Conservation (phyloP, 2,888 invertebrate species). For the Odontothrips loti region DNA sequence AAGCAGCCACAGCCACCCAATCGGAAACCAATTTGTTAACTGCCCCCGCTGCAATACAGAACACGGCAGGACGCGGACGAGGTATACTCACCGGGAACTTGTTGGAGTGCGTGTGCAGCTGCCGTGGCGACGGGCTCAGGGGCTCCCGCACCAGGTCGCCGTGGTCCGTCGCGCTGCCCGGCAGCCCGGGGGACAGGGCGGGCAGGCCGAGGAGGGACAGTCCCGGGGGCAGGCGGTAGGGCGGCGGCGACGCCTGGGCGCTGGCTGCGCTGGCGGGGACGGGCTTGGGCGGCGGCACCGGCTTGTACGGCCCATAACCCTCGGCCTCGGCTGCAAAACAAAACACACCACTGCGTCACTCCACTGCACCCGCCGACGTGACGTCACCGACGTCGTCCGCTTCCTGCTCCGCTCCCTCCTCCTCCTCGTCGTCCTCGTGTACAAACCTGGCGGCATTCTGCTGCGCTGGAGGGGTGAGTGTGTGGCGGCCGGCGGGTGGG, state of each 20-base stretch:
- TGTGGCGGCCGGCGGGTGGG: background rate
- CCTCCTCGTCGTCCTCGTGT: background rate
- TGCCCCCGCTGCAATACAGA: background rate
- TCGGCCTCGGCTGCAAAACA: conserved; percentile 52
- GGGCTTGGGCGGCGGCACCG: conserved; percentile 58
- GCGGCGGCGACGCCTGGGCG: conserved; percentile 46
- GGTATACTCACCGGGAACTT: conserved; percentile 75
- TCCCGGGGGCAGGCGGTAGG: conserved; percentile 67
- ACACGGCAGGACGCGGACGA: background rate
- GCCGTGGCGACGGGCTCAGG: conserved; percentile 37
- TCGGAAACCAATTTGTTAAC: background rate
- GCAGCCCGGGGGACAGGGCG: conserved; percentile 47
- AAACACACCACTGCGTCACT: conserved; percentile 29
- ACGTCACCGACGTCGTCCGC: background rate
- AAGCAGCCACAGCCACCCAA: background rate
- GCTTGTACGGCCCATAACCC: conserved; percentile 57
- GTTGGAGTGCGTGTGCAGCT: conserved; percentile 69
- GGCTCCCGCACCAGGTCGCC: conserved; percentile 40
- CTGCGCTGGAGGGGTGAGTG: conserved; percentile 31
- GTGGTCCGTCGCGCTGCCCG: conserved; percentile 45
- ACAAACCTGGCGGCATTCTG: conserved; percentile 31
- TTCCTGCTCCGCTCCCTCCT: background rate
- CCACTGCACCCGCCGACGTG: background rate
- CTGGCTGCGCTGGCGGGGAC: conserved; percentile 50
- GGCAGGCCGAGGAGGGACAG: conserved; percentile 48